A percentile compares a stretch with the other conserved stretches of the same genome.
Evolutionary conservation across 2,797 vertebrate genomes (phyloP).

Genomic region (Chloroceryle inda): DNA sequence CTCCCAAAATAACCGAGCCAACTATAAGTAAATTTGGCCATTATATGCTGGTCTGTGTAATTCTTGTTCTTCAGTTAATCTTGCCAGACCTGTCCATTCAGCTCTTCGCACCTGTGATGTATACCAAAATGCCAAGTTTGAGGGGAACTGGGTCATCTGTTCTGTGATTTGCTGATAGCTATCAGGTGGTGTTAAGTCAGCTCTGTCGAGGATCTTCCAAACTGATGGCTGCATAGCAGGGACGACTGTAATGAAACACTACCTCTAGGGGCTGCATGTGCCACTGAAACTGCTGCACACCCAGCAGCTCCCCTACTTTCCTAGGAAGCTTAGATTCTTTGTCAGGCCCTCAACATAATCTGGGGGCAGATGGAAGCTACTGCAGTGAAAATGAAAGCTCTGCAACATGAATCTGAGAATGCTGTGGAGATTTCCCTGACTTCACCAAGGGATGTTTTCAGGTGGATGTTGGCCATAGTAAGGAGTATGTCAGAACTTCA

Average conservation of each 20-base stretch:
- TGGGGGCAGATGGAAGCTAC: background rate
- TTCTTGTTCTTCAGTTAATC: background rate
- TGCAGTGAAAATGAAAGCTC: background rate
- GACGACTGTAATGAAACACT: background rate
- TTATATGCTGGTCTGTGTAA: background rate
- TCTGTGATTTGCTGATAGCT: background rate
- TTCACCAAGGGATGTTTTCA: background rate
- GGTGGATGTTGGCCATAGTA: background rate
- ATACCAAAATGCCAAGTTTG: background rate
- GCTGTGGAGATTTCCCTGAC: fast-evolving
- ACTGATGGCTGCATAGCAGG: background rate
- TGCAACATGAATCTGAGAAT: background rate
- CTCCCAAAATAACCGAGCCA: background rate
- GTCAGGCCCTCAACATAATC: background rate
- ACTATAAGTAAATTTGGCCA: background rate
- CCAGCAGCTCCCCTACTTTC: background rate
- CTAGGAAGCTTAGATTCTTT: background rate
- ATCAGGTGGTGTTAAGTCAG: background rate
- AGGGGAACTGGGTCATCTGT: background rate
- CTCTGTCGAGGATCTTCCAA: background rate
- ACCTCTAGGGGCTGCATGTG: slow-evolving; percentile 39
- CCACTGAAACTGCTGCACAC: background rate
- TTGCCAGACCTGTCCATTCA: background rate
- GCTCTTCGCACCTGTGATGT: background rate
- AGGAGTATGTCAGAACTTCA: too few relatives aligned